phyloP scores from a whole-genome alignment of 2,797 vertebrate species.

The Diglossa cyanea region DNA sequence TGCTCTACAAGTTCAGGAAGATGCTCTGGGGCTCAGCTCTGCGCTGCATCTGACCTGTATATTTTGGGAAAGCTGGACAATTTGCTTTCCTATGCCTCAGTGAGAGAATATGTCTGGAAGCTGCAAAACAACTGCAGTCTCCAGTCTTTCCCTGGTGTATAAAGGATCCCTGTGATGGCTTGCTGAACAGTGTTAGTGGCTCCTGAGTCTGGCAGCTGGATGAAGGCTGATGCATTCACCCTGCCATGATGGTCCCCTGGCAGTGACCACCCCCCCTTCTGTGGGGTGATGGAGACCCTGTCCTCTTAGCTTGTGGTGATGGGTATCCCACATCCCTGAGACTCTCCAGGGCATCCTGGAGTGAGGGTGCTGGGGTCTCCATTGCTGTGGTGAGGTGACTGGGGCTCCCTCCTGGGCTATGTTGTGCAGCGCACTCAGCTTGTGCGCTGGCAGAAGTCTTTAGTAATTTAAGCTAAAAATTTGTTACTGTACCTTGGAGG shows the following conservation, averaged over 20 bases:
- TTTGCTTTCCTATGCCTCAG: neutral
- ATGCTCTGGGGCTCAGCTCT: neutral
- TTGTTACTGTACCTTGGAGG: rapidly evolving
- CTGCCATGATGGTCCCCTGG: no score
- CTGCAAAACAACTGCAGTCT: neutral
- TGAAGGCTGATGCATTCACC: no score
- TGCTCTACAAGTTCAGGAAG: neutral
- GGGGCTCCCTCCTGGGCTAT: rapidly evolving
- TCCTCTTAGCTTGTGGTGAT: neutral
- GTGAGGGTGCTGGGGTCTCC: neutral
- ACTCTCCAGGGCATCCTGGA: neutral
- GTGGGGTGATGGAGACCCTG: neutral
- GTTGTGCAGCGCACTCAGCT: neutral
- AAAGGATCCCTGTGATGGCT: neutral
- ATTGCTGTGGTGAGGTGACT: neutral
- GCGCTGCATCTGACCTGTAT: neutral
- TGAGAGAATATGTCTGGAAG: neutral
- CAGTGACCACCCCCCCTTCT: neutral
- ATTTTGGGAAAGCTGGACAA: neutral
- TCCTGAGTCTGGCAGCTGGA: neutral
- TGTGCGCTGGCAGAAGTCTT: rapidly evolving
- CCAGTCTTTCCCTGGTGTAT: neutral
- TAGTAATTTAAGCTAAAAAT: neutral
- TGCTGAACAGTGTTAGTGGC: rapidly evolving
- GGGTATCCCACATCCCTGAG: neutral